These are phyloP conservation scores for Andricus quercusramuli DNA, from an alignment of 2,888 invertebrate genomes.

Conservation along the genomic window DNA sequence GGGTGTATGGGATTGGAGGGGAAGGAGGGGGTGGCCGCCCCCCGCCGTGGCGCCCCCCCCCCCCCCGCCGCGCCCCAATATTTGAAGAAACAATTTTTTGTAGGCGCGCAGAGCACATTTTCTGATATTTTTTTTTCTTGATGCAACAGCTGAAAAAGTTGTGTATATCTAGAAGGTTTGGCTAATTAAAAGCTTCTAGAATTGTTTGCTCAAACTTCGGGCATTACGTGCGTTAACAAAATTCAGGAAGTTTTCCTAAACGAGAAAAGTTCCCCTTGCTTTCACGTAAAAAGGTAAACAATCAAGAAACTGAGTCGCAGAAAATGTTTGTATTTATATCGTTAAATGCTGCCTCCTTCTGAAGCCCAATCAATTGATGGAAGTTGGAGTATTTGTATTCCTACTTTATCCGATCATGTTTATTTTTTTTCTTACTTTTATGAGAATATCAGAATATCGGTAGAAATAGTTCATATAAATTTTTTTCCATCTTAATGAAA, in stretches of 20 bases:
- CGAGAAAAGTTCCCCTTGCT: slow-evolving; percentile 33
- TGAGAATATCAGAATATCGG: neutral
- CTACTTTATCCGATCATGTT: neutral
- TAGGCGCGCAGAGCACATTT: too few relatives aligned
- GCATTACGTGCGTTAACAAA: slow-evolving; percentile 37
- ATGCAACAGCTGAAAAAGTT: slow-evolving; percentile 8
- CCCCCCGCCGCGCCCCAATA: too few relatives aligned
- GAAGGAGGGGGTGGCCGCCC: too few relatives aligned
- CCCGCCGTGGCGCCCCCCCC: too few relatives aligned
- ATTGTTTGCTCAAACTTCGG: slow-evolving; percentile 34
- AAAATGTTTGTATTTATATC: slow-evolving; percentile 12
- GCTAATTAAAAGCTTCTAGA: slow-evolving; percentile 26
- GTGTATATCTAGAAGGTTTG: slow-evolving; percentile 1
- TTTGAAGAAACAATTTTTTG: too few relatives aligned
- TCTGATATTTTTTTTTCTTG: too few relatives aligned
- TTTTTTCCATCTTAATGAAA: too few relatives aligned
- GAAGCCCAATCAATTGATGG: neutral
- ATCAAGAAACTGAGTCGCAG: slow-evolving; percentile 21
- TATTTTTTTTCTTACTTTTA: neutral
- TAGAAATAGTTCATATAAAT: too few relatives aligned
- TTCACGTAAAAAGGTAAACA: slow-evolving; percentile 22
- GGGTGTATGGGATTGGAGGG: too few relatives aligned
- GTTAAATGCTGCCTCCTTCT: neutral
- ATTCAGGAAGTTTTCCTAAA: slow-evolving; percentile 15
- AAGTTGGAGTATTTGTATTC: neutral